Evolutionary conservation across 2,113 vertebrate species (phyloP).

Genomic region (Sorex fumeus): DNA sequence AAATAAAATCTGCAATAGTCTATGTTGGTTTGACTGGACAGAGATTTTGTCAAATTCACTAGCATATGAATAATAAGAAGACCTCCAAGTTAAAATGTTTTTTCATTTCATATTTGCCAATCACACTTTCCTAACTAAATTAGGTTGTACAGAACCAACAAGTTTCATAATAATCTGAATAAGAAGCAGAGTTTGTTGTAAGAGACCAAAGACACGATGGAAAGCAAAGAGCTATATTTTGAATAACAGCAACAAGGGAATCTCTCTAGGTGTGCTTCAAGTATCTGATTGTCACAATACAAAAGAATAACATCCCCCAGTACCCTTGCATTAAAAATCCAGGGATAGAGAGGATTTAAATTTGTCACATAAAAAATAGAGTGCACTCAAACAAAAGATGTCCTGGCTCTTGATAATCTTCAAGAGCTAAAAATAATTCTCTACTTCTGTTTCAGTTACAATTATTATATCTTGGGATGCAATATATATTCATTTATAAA

Average conservation of each 20-base stretch:
- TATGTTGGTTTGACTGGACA: neutral
- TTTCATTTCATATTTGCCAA: slow-evolving; percentile 27
- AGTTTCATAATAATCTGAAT: neutral
- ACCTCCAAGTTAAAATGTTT: neutral
- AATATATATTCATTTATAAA: neutral
- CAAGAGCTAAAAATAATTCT: neutral
- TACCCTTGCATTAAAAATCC: slow-evolving; percentile 17
- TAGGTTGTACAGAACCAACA: neutral
- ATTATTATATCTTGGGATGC: neutral
- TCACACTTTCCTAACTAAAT: neutral
- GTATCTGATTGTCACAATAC: neutral
- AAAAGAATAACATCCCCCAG: neutral
- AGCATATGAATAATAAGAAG: neutral
- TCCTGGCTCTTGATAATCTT: neutral
- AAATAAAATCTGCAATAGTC: neutral
- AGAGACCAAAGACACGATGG: neutral
- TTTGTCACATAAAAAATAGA: neutral
- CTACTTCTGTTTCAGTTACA: neutral
- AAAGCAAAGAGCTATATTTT: neutral
- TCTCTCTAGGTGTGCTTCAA: neutral
- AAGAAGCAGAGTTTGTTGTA: neutral
- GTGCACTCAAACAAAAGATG: neutral
- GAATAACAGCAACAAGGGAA: neutral
- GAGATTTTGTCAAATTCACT: neutral
- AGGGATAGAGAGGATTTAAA: neutral